phyloP scores from a whole-genome alignment of 2,888 invertebrate genomes.

The Quadroppia sp. region DNA sequence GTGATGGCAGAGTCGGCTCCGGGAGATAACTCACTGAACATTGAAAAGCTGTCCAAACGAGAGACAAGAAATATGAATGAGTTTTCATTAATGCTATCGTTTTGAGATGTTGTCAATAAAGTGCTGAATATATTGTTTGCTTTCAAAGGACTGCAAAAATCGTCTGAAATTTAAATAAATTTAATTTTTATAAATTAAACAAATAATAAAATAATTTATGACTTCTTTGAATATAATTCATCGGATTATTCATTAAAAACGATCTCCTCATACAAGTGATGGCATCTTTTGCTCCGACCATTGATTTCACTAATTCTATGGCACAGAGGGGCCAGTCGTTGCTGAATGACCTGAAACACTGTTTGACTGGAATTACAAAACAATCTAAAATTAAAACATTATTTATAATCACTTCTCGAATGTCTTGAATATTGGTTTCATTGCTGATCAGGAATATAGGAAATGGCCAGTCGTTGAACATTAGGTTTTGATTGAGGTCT shows the following conservation, averaged over 20 bases:
- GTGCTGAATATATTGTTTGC: slow-evolving; percentile 69
- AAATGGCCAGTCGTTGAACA: slow-evolving; percentile 76
- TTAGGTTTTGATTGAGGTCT: slow-evolving; percentile 42
- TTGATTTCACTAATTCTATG: slow-evolving; percentile 77
- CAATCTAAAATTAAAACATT: background rate
- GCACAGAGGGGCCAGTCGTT: slow-evolving; percentile 70
- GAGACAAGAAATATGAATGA: slow-evolving; percentile 66
- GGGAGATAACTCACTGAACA: slow-evolving; percentile 76
- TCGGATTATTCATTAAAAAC: background rate
- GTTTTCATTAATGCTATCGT: slow-evolving; percentile 49
- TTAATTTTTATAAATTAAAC: background rate
- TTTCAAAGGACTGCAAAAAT: slow-evolving; percentile 71
- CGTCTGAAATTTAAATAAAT: background rate
- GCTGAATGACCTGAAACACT: background rate
- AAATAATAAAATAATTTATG: slow-evolving; percentile 1
- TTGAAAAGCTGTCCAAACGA: slow-evolving; percentile 77
- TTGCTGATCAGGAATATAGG: slow-evolving; percentile 74
- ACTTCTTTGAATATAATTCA: background rate
- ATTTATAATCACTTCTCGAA: slow-evolving; percentile 55
- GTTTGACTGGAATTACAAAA: background rate
- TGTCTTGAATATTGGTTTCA: slow-evolving; percentile 56
- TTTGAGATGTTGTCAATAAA: slow-evolving; percentile 57
- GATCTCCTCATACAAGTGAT: slow-evolving; percentile 72
- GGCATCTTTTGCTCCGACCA: slow-evolving; percentile 82
- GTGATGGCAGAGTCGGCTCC: slow-evolving; percentile 74